Base-by-base conservation (phyloP, 2,888 invertebrate genomes). In the Leptinotarsa tumamoca region DNA sequence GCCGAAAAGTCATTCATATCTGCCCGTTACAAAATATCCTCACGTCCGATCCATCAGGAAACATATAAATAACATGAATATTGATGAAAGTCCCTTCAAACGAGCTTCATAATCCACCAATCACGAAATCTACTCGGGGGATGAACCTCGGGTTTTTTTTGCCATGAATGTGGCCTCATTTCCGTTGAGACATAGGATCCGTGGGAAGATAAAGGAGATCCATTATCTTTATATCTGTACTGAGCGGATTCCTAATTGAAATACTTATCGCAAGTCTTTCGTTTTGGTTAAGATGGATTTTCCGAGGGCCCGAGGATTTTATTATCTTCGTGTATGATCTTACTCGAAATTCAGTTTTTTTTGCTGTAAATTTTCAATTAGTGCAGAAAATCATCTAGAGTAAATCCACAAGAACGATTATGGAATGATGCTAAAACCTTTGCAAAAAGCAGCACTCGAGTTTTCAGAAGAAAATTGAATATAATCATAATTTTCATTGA, bases 191-290 rank as follows among this genome's bases (percentile, higher is more conserved):
- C 58, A 14, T 58, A 4, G 18, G 58, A 21, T 10, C 15, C 58
- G 5, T 58, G 4, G 21, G 14, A 4, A 23, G 18, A 58, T 14
- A 21, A 58, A 58, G 56, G 56, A 58, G 56, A 21, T 18, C 18
- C 56, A 58, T 58, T 58, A 58, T 58, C 52, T 52, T n/a, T 52
- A 52, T 52, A n/a, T 52, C 52, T 52, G n/a, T 52, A 52, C 52
- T 52, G 52, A 15, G 52, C n/a, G 52, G n/a, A 52, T 52, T 52
- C 52, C 4, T 52, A 52, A 52, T 52, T 52, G 52, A 52, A n/a
- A 52, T 52, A 52, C 52, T 52, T 52, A 52, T 52, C n/a, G 17
- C 52, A n/a, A n/a, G 52, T 7, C 52, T n/a, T 52, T 52, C 15
- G 52, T 15, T 52, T n/a, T 52, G 52, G 17, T n/a, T 52, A 14